Evolutionary conservation across 2,888 invertebrate species (phyloP).

Genomic region (Cataglyphis livida): DNA sequence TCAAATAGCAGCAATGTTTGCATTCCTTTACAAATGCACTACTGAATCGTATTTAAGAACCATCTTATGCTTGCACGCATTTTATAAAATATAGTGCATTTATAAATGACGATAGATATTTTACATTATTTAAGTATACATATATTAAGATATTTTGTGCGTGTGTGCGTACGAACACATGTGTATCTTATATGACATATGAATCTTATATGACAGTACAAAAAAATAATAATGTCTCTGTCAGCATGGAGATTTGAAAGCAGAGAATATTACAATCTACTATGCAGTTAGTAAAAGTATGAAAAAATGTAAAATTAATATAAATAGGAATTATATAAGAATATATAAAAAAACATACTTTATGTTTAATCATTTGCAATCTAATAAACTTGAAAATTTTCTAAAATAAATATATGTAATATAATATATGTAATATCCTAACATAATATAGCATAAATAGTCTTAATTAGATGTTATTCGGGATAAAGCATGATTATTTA

Average conservation of each 20-base stretch:
- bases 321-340: background rate
- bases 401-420: conserved; percentile 2
- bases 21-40: background rate
- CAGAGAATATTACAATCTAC: conserved; percentile 58
- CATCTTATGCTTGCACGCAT: background rate
- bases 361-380: conserved; percentile 14
- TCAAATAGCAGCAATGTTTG: background rate
- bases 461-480: background rate
- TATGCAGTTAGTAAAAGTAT: background rate
- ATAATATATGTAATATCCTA: conserved; percentile 14
- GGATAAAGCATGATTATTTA: conserved; percentile 1
- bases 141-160: conserved; percentile 57
- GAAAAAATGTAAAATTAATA: background rate
- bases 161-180: conserved; percentile 63
- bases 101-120: background rate
- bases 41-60: background rate
- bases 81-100: conserved; percentile 12
- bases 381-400: conserved; percentile 21
- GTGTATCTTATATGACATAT: background rate
- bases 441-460: background rate
- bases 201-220: conserved; percentile 37
- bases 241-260: conserved; percentile 67
- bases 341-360: conserved; percentile 2
- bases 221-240: conserved; percentile 16
- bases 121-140: conserved; percentile 8